These are phyloP conservation scores for Bruchidius siliquastri DNA, from an alignment of 2,888 invertebrate species.

Conservation along the genomic window DNA sequence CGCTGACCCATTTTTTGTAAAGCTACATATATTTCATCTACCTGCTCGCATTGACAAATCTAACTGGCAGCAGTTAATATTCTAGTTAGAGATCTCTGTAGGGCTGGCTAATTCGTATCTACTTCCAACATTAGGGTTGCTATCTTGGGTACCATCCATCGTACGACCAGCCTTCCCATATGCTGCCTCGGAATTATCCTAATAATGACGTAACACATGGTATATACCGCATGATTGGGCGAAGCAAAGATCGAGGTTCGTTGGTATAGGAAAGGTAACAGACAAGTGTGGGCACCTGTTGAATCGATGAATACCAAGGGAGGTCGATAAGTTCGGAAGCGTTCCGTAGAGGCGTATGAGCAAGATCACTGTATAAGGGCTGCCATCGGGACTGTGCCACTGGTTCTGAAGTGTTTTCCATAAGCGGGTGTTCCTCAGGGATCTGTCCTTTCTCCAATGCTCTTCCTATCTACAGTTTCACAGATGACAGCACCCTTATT, in stretches of 20 bases:
- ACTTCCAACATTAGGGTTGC: too few species aligned
- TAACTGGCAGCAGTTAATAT: conserved; percentile 24
- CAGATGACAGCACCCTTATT: too few species aligned
- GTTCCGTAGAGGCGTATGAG: too few species aligned
- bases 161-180: conserved; percentile 29
- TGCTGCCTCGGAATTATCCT: conserved; percentile 36
- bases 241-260: conserved; percentile 1
- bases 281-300: conserved; percentile 23
- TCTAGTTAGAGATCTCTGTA: conserved; percentile 18
- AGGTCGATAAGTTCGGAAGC: background rate
- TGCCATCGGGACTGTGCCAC: too few species aligned
- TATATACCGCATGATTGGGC: conserved; percentile 33
- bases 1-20: conserved; percentile 22
- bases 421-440: too few species aligned
- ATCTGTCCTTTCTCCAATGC: too few species aligned
- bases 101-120: too few species aligned
- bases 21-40: conserved; percentile 25
- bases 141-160: background rate
- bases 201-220: conserved; percentile 46
- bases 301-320: background rate
- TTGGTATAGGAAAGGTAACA: conserved; percentile 10
- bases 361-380: too few species aligned
- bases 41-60: conserved; percentile 33
- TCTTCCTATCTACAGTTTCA: too few species aligned
- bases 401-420: too few species aligned